phyloP scores from a whole-genome alignment of 2,888 invertebrate species.

The Orthosia gracilis region DNA sequence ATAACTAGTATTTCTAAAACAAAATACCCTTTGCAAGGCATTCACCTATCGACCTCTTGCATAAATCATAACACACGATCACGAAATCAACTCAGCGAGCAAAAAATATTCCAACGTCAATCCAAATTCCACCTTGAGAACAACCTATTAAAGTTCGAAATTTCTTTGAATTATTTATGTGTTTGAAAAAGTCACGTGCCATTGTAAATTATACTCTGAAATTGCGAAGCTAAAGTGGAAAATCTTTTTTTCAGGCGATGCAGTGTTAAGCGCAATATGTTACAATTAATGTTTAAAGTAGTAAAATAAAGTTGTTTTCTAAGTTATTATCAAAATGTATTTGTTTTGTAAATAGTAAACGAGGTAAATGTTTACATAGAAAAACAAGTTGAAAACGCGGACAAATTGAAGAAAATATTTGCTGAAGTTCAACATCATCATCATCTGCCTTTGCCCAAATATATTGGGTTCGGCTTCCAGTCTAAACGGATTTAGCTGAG shows the following conservation, averaged over 20 bases:
- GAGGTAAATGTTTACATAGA: conserved; percentile 9
- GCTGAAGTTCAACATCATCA: background rate
- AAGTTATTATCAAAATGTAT: conserved; percentile 41
- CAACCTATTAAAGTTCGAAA: conserved; percentile 32
- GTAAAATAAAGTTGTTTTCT: conserved; percentile 45
- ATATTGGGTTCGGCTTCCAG: too few relatives aligned
- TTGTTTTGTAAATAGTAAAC: conserved; percentile 45
- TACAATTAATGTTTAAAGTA: conserved; percentile 48
- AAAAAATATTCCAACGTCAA: conserved; percentile 39
- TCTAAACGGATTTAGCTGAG: too few relatives aligned
- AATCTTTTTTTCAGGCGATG: conserved; percentile 16
- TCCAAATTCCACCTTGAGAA: conserved; percentile 28
- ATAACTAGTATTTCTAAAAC: background rate
- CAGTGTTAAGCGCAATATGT: conserved; percentile 25
- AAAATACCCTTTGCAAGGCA: conserved; percentile 53
- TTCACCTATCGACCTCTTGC: conserved; percentile 65
- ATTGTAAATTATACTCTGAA: conserved; percentile 38
- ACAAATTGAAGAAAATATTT: background rate
- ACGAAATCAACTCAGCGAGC: conserved; percentile 54
- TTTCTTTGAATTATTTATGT: conserved; percentile 22
- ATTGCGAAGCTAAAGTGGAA: conserved; percentile 3
- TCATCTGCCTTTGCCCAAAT: too few relatives aligned
- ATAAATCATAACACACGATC: conserved; percentile 64
- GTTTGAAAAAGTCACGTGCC: conserved; percentile 9
- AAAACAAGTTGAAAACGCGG: background rate